Evolutionary conservation across 2,113 vertebrate species (phyloP).

Genomic region (Sebastes schlegelii): DNA sequence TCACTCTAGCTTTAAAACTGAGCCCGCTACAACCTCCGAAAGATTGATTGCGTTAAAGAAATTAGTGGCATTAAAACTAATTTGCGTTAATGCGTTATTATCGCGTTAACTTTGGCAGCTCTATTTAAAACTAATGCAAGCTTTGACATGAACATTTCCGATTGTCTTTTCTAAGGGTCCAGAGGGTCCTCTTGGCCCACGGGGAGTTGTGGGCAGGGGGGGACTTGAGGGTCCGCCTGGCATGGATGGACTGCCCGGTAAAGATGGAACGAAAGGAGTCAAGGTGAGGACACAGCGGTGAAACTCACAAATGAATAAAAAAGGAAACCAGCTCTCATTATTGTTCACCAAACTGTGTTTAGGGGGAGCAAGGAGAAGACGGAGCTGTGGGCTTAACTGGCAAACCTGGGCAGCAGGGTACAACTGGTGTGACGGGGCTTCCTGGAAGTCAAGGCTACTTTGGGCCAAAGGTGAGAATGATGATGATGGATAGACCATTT

Average conservation of each 20-base stretch:
- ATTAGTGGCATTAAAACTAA: too few species aligned
- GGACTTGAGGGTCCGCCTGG: constrained; percentile 90
- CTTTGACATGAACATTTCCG: background rate
- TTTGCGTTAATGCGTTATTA: too few species aligned
- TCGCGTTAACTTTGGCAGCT: too few species aligned
- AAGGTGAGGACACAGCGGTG: constrained; percentile 80
- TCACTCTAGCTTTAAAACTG: too few species aligned
- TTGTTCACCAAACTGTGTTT: background rate
- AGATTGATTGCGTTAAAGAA: too few species aligned
- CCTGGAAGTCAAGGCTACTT: constrained; percentile 93
- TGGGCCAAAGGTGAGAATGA: constrained; percentile 89
- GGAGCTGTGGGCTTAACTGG: constrained; percentile 88
- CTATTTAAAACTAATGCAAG: background rate
- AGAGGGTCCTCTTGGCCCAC: constrained; percentile 88
- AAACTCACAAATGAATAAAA: background rate
- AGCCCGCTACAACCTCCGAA: too few species aligned
- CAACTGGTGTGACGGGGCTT: constrained; percentile 88
- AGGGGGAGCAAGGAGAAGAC: constrained; percentile 96
- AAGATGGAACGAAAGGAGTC: constrained; percentile 86
- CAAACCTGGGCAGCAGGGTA: constrained; percentile 87
- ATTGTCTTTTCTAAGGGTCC: constrained; percentile 84
- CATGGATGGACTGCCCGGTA: constrained; percentile 87
- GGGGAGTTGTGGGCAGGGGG: constrained; percentile 92
- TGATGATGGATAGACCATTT: background rate
- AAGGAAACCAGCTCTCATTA: background rate